Evolutionary conservation across 64 coral and sea anemone species (phyloP), one percentile per base, ranked within the genome.

Genomic region (Dendrophyllia cribrosa): DNA sequence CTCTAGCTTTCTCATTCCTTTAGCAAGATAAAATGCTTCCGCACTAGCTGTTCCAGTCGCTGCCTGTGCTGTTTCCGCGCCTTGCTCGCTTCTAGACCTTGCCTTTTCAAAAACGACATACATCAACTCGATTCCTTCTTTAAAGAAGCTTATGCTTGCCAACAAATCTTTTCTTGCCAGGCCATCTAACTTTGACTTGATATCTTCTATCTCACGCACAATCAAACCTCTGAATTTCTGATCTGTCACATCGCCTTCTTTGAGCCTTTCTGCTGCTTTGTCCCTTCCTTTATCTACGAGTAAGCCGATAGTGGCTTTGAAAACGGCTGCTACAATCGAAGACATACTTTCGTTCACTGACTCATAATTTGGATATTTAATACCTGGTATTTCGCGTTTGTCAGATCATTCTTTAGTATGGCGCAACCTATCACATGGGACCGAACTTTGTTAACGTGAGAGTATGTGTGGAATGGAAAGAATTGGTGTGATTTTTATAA

Each of bases 241-340:
- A 51, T 87, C 72, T 23, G 74, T 66, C 43, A 86, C 59, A 26
- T 93, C 91, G 21, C 91, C 82, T 47, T 93, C n/a, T 77, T 93
- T 75, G 50, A 92, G 59, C 21, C 17, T 76, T 9, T 66, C 61
- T 20, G 87, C 87, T 43, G 73, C 21, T 23, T 63, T 76, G 48
- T 89, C 58, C 20, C 90, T 81, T 60, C 20, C 72, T 58, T 45
- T 85, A 63, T 86, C 58, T 4, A 87, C 20, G 50, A 87, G 69
- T 13, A 49, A 50, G 14, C 72, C 72, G 15, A 69, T n/a, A 10
- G 22, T 69, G 22, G 22, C 22, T 24, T 69, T 69, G 22, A 69
- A 69, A 0, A 69, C 20, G 20, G 10, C 4, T 25, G 66, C 22
- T 69, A 69, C n/a, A 21, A 69, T 69, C n/a, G 66, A 69, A 6